Evolutionary conservation across 2,797 vertebrate species (phyloP).

Genomic region (Ctenopoma multispine): DNA sequence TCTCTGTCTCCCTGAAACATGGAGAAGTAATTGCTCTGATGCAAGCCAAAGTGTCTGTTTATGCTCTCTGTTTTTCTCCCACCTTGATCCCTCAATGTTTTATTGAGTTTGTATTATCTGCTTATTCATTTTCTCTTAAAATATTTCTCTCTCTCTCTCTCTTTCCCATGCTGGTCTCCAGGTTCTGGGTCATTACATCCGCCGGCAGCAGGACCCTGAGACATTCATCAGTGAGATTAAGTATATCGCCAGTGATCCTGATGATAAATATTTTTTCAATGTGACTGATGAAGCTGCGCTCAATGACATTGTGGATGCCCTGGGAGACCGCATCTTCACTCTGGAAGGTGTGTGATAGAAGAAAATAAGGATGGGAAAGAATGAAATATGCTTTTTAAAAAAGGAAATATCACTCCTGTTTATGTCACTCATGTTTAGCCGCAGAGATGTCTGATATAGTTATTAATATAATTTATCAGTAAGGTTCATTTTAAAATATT

Average conservation of each 20-base stretch:
- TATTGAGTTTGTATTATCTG: conserved; percentile 19
- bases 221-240: conserved; percentile 95
- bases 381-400: not conserved
- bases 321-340: conserved; percentile 95
- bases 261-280: conserved; percentile 96
- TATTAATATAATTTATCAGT: too few species aligned
- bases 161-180: conserved; percentile 61
- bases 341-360: conserved; percentile 87
- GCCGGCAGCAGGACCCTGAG: conserved; percentile 92
- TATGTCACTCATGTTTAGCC: not conserved
- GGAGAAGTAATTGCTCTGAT: conserved; percentile 29
- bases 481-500: too few species aligned
- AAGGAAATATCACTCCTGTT: not conserved
- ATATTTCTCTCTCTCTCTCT: not conserved
- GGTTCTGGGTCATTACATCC: conserved; percentile 96
- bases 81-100: conserved; percentile 29
- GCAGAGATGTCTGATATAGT: too few species aligned
- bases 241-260: conserved; percentile 93
- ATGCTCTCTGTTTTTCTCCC: conserved; percentile 27
- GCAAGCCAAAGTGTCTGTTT: conserved; percentile 38
- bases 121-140: conserved; percentile 14
- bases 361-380: not conserved
- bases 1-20: conserved; percentile 24
- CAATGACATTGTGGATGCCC: conserved; percentile 94
- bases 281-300: conserved; percentile 95